Percentiles rank a stretch among this genome's conserved stretches.
These are phyloP conservation scores for Chelonia mydas DNA, from an alignment of 2,797 vertebrate species.

Conservation along the genomic window DNA sequence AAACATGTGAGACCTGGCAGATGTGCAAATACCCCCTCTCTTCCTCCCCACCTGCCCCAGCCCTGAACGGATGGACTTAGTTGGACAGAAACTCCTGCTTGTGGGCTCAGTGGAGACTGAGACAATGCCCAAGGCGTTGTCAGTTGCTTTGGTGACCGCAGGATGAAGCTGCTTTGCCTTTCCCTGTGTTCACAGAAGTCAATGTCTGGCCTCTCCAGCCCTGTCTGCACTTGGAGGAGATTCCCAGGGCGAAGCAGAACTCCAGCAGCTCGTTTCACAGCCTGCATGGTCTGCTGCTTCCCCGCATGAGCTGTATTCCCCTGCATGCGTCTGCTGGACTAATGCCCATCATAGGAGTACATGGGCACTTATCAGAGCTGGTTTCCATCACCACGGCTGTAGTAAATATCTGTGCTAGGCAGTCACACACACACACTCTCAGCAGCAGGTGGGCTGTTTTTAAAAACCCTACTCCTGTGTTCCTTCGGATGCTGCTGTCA, in stretches of 20 bases:
- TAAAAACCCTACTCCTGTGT: not conserved
- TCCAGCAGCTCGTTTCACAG: slow-evolving; percentile 58
- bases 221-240: slow-evolving; percentile 43
- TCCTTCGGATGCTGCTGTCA: not conserved
- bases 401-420: slow-evolving; percentile 41
- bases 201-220: slow-evolving; percentile 14
- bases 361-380: slow-evolving; percentile 22
- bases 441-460: slow-evolving; percentile 31
- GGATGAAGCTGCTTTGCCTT: slow-evolving; percentile 6
- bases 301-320: not conserved
- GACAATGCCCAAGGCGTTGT: not conserved
- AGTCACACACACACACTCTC: not conserved
- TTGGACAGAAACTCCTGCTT: not conserved
- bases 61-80: too few species aligned
- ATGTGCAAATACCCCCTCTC: too few species aligned
- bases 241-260: slow-evolving; percentile 46
- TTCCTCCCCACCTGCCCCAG: not conserved
- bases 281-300: slow-evolving; percentile 51
- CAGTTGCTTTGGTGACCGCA: not conserved
- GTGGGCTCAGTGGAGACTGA: not conserved
- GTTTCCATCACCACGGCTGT: slow-evolving; percentile 24
- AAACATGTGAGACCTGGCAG: not conserved
- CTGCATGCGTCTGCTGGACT: slow-evolving; percentile 31
- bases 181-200: not conserved
- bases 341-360: slow-evolving; percentile 44